Conservation (phyloP, 2,888 invertebrate species). For the Tetranychus piercei region DNA sequence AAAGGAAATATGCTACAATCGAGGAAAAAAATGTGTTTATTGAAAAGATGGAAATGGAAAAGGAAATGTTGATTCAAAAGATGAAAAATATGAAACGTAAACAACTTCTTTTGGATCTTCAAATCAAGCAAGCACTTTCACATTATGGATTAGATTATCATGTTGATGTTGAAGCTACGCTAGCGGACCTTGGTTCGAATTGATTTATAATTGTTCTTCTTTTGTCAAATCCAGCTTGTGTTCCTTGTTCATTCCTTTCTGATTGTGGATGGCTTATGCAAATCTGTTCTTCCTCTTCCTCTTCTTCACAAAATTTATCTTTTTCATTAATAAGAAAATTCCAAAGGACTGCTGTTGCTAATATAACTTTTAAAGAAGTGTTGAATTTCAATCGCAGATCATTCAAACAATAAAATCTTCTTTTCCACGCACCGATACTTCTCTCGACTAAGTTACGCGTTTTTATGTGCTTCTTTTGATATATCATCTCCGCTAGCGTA, state of each 20-base stretch:
- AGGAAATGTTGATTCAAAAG: neutral
- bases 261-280: too few species aligned
- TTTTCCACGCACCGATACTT: neutral
- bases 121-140: too few species aligned
- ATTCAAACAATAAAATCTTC: constrained; percentile 9
- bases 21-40: neutral
- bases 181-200: too few species aligned
- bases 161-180: too few species aligned
- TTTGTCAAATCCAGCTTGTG: too few species aligned
- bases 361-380: neutral
- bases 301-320: neutral
- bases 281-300: too few species aligned
- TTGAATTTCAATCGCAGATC: neutral
- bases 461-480: constrained; percentile 6
- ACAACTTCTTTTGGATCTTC: too few species aligned
- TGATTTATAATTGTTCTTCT: too few species aligned
- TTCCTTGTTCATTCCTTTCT: too few species aligned
- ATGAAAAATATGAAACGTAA: too few species aligned
- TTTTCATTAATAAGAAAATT: constrained; percentile 6
- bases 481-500: constrained; percentile 9
- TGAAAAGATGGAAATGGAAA: neutral
- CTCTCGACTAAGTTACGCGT: neutral
- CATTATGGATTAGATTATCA: too few species aligned
- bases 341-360: neutral
- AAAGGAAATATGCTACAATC: too few species aligned